Conservation (phyloP, 2,797 vertebrate species). For the Morus bassanus region DNA sequence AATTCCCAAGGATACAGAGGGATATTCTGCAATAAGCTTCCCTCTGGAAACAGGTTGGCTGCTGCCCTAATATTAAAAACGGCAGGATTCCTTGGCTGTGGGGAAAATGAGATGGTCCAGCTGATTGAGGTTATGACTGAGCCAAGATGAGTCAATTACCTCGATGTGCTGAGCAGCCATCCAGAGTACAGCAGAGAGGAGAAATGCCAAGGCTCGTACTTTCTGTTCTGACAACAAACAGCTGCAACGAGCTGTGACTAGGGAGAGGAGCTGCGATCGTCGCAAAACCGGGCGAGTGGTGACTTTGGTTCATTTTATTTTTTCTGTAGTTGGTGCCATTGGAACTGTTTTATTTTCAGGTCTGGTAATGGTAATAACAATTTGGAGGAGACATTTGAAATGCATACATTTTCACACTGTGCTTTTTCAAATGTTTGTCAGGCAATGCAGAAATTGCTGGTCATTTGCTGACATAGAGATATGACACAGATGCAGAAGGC, state of each 20-base stretch:
- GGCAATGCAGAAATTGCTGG: neutral
- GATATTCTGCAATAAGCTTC: constrained; percentile 39
- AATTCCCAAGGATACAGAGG: constrained; percentile 23
- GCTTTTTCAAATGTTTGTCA: neutral
- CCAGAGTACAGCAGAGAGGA: neutral
- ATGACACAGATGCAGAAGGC: neutral
- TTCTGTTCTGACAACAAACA: constrained; percentile 21
- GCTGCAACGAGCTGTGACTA: neutral
- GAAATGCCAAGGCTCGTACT: neutral
- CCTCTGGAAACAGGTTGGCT: constrained; percentile 37
- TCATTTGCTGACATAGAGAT: neutral
- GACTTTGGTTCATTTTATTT: fast-evolving
- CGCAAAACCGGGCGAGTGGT: fast-evolving
- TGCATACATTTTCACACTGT: neutral
- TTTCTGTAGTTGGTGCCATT: neutral
- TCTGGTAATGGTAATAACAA: neutral
- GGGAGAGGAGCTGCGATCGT: neutral
- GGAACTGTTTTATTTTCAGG: neutral
- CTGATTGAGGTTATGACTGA: constrained; percentile 54
- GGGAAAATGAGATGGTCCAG: constrained; percentile 59
- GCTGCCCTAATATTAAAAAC: constrained; percentile 10
- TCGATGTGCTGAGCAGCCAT: constrained; percentile 43
- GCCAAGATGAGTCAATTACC: constrained; percentile 66
- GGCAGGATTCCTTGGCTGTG: constrained; percentile 50
- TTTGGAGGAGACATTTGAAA: neutral